Evolutionary conservation across 2,113 vertebrate species (phyloP), one percentile per base, ranked within the genome.

Genomic region (pig (Sus scrofa)): DNA sequence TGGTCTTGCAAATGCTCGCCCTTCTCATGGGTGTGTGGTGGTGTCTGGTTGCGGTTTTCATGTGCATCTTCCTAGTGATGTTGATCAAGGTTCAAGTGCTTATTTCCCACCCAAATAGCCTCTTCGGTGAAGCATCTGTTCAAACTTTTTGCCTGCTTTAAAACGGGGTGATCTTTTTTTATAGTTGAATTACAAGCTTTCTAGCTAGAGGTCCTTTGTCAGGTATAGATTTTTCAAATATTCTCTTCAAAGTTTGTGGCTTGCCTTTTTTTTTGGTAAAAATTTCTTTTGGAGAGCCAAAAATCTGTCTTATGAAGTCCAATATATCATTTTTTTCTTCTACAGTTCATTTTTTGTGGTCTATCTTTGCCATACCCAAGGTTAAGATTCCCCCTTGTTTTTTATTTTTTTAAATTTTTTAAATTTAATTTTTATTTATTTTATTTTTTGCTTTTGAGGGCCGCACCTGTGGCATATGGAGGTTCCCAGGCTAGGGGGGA

Each of bases 201-300:
- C 34, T 67, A 73, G 30, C 20, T 54, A 26, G 75, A 73, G 71
- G 9, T 26, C 19, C 27, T 54, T 32, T 14, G 39, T 81, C 27
- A 82, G 32, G 15, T 56, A 65, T 5, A 24, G n/a, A 13, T 24
- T 52, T 39, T 50, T 39, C 75, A 30, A 24, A n/a, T 39, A 20
- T 85, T 67, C 70, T 60, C n/a, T 58, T n/a, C 54, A 34, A 26
- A 39, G 50, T 34, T 50, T 2, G 32, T 37, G 65, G 52, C 52
- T 34, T 58, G 65, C 39, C 39, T 19, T 32, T 62, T n/a, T n/a
- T 30, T 94, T 52, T 52, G 81, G 37, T 73, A 63, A 26, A 39
- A 68, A 18, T 73, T 32, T 81, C 74, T 89, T 74, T 62, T 75
- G 50, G 30, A 73, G 44, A 94, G 56, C 68, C 44, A 30, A 88